Evolutionary conservation across 1,140 invertebrate species (phyloP), one percentile per base, ranked within the genome.

Genomic region (Littorina saxatilis): DNA sequence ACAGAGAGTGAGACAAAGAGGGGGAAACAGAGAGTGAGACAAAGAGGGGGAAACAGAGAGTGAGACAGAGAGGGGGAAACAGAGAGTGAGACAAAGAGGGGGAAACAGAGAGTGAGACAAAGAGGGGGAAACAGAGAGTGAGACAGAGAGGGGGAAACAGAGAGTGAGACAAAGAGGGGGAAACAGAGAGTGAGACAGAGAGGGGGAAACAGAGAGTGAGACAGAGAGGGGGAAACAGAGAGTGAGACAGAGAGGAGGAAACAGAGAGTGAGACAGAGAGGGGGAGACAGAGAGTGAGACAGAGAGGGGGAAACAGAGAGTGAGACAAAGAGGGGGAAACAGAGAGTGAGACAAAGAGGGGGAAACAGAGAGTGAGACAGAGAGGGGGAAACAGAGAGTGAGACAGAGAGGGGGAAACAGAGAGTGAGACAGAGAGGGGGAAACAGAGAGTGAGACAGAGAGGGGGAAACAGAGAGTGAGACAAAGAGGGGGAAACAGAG

Each of bases 241-340:
- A 39, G 72, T 13, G 72, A 40, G 72, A 74, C 35, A 74, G 72
- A 43, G 72, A 74, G n/a, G 43, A 3, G 43, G 39, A 43, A 23
- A 74, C 1, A 40, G 72, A 39, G 72, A 11, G 11, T 5, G 72
- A 74, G 72, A n/a, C n/a, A n/a, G n/a, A n/a, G n/a, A n/a, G n/a
- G n/a, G n/a, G n/a, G n/a, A n/a, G n/a, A n/a, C n/a, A 74, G 72
- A 43, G 9, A 43, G 3, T 29, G 7, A 50, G 47, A 74, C 35
- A 43, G 72, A 74, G 40, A 29, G 32, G 23, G 35, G 9, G 68
- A 72, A 7, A 72, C n/a, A 72, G 68, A 40, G 23, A 74, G 72
- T n/a, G n/a, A n/a, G n/a, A n/a, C n/a, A n/a, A n/a, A n/a, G n/a
- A n/a, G n/a, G n/a, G n/a, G n/a, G n/a, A n/a, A n/a, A n/a, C n/a